Evolutionary conservation across 2,113 vertebrate genomes (phyloP), one percentile per base, ranked within the genome.

Genomic region (Ptilonorhynchus violaceus): DNA sequence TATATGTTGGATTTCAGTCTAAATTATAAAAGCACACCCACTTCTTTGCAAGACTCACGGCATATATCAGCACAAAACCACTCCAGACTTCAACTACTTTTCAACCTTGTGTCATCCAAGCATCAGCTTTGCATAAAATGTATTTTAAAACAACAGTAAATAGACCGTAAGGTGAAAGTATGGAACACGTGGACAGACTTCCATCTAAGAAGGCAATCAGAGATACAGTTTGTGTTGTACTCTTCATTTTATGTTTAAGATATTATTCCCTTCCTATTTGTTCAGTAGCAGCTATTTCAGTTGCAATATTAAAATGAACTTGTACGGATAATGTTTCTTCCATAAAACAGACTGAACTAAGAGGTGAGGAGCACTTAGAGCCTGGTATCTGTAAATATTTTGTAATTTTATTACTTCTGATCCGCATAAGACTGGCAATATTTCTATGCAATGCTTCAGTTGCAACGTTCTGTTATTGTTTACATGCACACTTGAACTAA

Each of bases 141-240:
- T 74, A 39, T 74, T 85, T 85, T 47, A 53, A 41, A 86, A 46
- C 14, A 74, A 31, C 55, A 60, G 35, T 44, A 69, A 79, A 87
- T 30, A n/a, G 3, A 20, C 12, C 18, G 21, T 11, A 75, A 44
- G 50, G 66, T 37, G 11, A 42, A 88, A 66, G n/a, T 6, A 42
- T 2, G 9, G 18, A 37, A 35, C 31, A n/a, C 2, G 1, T 0
- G 0, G 66, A 27, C 58, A 91, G 24, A 68, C 15, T 15, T 53
- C 33, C 39, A 21, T 15, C 59, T 74, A 64, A 56, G 49, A 28
- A 50, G 6, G 37, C 6, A 66, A 58, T 52, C 9, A 5, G 42
- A 78, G 56, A 35, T 11, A 76, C 14, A 30, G 33, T 47, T 59
- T 7, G 3, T 39, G 20, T 15, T 80, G 52, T 12, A 49, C 21